These are phyloP conservation scores for Raja brachyura DNA, from an alignment of 2,113 vertebrate genomes.

Conservation along the genomic window DNA sequence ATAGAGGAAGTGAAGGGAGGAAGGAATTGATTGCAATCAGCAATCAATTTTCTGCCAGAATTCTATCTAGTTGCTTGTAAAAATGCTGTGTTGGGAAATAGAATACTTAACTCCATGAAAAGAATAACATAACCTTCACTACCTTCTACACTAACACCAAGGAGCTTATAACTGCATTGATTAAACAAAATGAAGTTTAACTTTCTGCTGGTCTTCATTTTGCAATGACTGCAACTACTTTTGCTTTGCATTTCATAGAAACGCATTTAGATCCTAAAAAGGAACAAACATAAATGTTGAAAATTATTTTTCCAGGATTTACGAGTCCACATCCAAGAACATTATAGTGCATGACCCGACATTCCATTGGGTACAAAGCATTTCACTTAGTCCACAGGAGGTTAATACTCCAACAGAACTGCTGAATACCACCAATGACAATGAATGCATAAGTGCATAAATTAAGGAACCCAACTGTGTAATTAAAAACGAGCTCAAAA, in stretches of 20 bases:
- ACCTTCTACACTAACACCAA: background rate
- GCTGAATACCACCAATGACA: slow-evolving; percentile 37
- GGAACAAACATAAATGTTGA: background rate
- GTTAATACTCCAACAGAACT: slow-evolving; percentile 41
- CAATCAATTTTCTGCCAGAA: too few species aligned
- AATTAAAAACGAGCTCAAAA: slow-evolving; percentile 2
- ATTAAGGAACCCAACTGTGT: background rate
- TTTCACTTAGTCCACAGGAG: slow-evolving; percentile 42
- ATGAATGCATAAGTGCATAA: background rate
- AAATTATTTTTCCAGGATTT: slow-evolving; percentile 3
- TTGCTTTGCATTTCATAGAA: background rate
- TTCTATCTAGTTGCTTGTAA: too few species aligned
- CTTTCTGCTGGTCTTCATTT: background rate
- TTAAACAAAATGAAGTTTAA: background rate
- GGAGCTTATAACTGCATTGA: background rate
- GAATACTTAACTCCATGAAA: background rate
- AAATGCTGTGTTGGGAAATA: too few species aligned
- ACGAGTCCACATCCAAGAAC: slow-evolving; percentile 15
- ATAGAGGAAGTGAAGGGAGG: too few species aligned
- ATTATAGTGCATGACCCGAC: slow-evolving; percentile 40
- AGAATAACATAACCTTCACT: background rate
- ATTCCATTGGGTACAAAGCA: slow-evolving; percentile 42
- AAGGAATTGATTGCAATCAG: too few species aligned
- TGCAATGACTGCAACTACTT: background rate
- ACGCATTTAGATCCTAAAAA: background rate